Evolutionary conservation across 2,888 invertebrate genomes (phyloP), one percentile per base, ranked within the genome.

Genomic region (Anthophora plumipes): DNA sequence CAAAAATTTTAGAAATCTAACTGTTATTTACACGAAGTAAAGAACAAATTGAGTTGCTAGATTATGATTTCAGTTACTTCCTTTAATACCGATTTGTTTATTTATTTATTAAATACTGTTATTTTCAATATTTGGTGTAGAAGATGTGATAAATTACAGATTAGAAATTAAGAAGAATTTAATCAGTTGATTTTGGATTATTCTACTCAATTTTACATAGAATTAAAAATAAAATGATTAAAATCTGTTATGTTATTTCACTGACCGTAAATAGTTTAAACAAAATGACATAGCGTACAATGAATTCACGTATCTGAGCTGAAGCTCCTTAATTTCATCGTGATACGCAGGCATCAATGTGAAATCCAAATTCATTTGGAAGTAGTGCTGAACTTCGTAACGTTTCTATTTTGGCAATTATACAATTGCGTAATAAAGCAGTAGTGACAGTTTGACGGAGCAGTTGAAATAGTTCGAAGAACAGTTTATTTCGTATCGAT

Each of bases 341-440:
- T 14, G 22, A 8, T 17, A 12, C 52, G 31, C 14, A 46, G 14
- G 50, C 54, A n/a, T 59, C 57, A 46, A 20, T 48, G 46, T 22
- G 66, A 55, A 72, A 66, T 76, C n/a, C 52, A 71, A 68, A 72
- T 63, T 79, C 48, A 43, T 64, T 79, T 59, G 37, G 37, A 75
- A 77, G 69, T 72, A 67, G 68, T 60, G 39, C 22, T 52, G 69
- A 79, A 73, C 31, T 50, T 60, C 71, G 63, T 63, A 67, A 66
- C 61, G 61, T 59, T 39, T 82, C 73, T 73, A 82, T 79, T 82
- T 63, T 79, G 55, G 73, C 64, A 77, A 76, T 77, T 75, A 70
- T 41, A 82, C 79, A 60, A 79, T 79, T 82, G 50, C 61, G 82
- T 61, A 79, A 79, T 69, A 39, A 63, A 50, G 39, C 25, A 48